These are phyloP conservation scores for Cladopsammia gracilis DNA, from an alignment of 64 coral and sea anemone species.

Conservation along the genomic window DNA sequence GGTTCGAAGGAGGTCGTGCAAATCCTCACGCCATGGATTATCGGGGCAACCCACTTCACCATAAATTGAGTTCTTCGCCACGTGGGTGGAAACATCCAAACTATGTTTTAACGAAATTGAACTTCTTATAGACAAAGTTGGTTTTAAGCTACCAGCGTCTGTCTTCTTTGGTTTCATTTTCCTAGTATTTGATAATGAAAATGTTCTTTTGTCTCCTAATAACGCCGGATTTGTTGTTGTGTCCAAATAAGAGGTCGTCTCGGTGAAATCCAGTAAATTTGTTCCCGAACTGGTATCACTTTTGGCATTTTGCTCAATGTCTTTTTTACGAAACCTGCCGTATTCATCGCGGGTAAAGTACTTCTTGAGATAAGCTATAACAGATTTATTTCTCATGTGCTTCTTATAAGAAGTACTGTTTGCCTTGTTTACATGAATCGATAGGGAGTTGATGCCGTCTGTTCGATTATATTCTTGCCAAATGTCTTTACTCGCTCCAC, in stretches of 20 bases:
- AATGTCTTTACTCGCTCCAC: too few relatives aligned
- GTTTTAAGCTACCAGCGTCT: neutral
- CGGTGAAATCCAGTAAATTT: too few relatives aligned
- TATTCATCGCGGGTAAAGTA: neutral
- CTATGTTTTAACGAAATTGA: neutral
- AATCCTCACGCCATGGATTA: constrained; percentile 61
- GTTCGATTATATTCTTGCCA: too few relatives aligned
- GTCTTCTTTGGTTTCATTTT: neutral
- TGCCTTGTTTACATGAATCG: too few relatives aligned
- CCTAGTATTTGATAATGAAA: neutral
- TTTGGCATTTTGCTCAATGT: too few relatives aligned
- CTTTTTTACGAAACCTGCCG: neutral
- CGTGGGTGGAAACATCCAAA: neutral
- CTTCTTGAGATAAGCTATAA: too few relatives aligned
- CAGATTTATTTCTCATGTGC: too few relatives aligned
- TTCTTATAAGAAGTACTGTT: too few relatives aligned
- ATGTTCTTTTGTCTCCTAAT: neutral
- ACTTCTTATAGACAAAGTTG: neutral
- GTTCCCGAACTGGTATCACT: too few relatives aligned
- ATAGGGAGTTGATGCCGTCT: too few relatives aligned
- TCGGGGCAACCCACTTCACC: constrained; percentile 59
- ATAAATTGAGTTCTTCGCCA: constrained; percentile 14
- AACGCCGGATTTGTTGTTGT: neutral
- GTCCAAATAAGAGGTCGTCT: too few relatives aligned
- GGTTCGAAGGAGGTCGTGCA: constrained; percentile 36